Base-by-base conservation (phyloP, 1,140 invertebrate species). In the Trichoplusia ni region DNA sequence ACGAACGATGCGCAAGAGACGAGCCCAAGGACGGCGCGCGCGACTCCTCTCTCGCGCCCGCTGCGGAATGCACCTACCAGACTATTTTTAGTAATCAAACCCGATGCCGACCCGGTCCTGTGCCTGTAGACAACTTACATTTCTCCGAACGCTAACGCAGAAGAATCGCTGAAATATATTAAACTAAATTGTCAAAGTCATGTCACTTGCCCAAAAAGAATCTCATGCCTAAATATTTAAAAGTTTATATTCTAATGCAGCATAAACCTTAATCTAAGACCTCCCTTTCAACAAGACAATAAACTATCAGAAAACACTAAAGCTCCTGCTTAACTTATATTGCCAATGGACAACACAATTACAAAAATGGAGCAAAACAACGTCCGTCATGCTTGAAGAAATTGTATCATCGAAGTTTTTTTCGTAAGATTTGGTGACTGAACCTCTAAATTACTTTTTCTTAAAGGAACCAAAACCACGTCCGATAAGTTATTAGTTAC, bases 61-160 rank as follows among this genome's bases (percentile, higher is more conserved):
- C 54, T 58, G 29, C 49, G 82, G 86, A 86, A 89, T 87, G 84
- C 79, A 81, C 62, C 77, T 67, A 69, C 71, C 67, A 47, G 71
- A 84, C 86, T 89, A 87, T 89, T 89, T 89, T 87, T 89, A 89
- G 84, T 80, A 75, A 84, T 86, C 84, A 77, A 81, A 84, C 80
- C 66, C 79, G 75, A 79, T 76, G 73, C 74, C 76, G 74, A 77
- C 72, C 73, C 71, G 66, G 64, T 66, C 64, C 64, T 62, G 56
- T 63, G 63, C 60, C 35, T 44, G 14, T 64, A 61, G 63, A 54
- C 35, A 37, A 14, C 65, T n/a, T n/a, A n/a, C n/a, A n/a, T n/a
- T n/a, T n/a, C n/a, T n/a, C n/a, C n/a, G n/a, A n/a, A n/a, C n/a
- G n/a, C n/a, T n/a, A n/a, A n/a, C n/a, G n/a, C n/a, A n/a, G n/a